phyloP scores from a whole-genome alignment of 2,888 invertebrate genomes.

The Rotaria magnacalcarata region DNA sequence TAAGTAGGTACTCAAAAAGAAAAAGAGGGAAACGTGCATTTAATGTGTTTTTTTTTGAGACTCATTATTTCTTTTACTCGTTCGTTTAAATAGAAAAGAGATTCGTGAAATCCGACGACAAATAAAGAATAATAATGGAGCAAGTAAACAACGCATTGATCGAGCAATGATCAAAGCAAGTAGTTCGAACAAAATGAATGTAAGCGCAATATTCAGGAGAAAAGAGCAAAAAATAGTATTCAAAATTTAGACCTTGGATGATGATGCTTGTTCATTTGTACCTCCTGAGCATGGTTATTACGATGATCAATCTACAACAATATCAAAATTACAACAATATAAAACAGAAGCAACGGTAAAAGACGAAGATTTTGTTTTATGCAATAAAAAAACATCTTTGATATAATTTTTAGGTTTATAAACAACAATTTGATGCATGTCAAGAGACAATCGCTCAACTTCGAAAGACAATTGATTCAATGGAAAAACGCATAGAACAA shows the following conservation, averaged over 20 bases:
- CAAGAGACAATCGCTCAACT: not conserved
- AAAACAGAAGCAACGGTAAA: not conserved
- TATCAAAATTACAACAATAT: not conserved
- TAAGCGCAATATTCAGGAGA: not conserved
- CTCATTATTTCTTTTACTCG: not conserved
- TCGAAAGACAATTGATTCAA: constrained; percentile 4
- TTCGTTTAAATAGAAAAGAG: not conserved
- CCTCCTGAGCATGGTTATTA: not conserved
- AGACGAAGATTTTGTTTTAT: no score
- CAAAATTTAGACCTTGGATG: not conserved
- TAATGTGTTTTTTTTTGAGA: not conserved
- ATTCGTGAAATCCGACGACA: not conserved
- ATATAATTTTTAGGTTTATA: not conserved
- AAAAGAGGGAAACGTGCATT: not conserved
- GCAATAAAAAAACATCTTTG: no score
- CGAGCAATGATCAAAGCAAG: not conserved
- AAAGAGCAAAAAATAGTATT: no score
- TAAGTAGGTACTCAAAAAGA: not conserved
- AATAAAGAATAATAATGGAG: not conserved
- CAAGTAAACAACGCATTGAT: not conserved
- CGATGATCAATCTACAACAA: not conserved
- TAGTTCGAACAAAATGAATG: not conserved
- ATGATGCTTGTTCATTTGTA: not conserved
- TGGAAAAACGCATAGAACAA: constrained; percentile 31
- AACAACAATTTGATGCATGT: constrained; percentile 16